Evolutionary conservation across 2,113 vertebrate species (phyloP), one percentile per base, ranked within the genome.

Genomic region (Pampusana beccarii): DNA sequence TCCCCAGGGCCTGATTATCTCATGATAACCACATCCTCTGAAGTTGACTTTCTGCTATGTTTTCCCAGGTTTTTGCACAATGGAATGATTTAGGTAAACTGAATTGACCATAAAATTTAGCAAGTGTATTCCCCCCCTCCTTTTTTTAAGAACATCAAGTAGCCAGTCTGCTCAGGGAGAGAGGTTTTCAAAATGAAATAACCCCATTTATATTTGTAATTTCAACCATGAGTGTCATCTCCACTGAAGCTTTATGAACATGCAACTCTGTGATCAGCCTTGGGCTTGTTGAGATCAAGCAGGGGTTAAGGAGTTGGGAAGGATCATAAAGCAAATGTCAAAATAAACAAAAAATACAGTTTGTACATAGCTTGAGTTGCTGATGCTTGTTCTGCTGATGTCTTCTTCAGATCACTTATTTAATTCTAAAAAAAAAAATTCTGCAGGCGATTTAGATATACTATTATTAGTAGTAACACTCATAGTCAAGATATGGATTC

Each of bases 1-100:
- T 97, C 97, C 97, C 81, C 93, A 21, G 96, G 97, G 97, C 53
- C 90, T 91, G 97, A 98, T 97, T 97, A 97, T 93, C 96, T 98
- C 95, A 70, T 1, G 80, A 98, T 97, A 98, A 98, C 97, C 97
- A 97, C 97, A 97, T 98, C 98, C 98, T 98, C 96, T 85, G 79
- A 42, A 67, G 48, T 86, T 86, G 67, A 87, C 81, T 88, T 31
- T 56, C 56, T 92, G 85, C 92, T 64, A 2, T 60, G 54, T 80
- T 89, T 74, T 69, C 82, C 86, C 80, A 89, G 96, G 75, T 50
- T 97, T 93, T 87, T 54, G 58, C 93, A 98, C 97, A 98, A 97
- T 97, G 96, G 88, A 73, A 54, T 96, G 90, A 97, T 98, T 98
- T 97, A 97, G 90, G 72, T 90, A 69, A 94, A 94, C 69, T 58